Evolutionary conservation across 2,888 invertebrate genomes (phyloP).

Genomic region (Apodemia hepburni): DNA sequence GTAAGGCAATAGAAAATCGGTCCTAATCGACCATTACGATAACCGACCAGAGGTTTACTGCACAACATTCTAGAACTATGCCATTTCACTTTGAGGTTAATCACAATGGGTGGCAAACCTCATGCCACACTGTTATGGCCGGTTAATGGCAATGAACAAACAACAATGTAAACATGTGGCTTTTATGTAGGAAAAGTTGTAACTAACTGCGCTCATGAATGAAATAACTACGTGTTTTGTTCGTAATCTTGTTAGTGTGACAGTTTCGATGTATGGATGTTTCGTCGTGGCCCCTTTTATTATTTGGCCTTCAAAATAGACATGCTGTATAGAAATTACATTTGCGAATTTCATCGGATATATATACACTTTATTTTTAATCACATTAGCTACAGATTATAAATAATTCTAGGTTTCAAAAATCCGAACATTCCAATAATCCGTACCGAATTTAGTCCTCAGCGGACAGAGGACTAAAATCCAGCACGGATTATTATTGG

Average conservation of each 20-base stretch:
- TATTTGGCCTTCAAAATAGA: neutral
- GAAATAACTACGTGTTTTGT: conserved; percentile 14
- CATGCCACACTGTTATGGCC: conserved; percentile 31
- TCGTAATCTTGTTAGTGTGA: neutral
- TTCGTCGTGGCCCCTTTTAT: neutral
- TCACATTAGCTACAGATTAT: no score
- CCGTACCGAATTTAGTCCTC: no score
- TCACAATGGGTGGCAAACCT: conserved; percentile 36
- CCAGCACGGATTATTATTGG: no score
- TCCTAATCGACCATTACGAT: conserved; percentile 25
- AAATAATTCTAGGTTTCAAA: no score
- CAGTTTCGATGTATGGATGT: neutral
- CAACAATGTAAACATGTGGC: conserved; percentile 19
- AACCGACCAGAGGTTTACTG: conserved; percentile 25
- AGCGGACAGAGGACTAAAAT: no score
- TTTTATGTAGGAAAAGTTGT: conserved; percentile 13
- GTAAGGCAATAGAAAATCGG: conserved; percentile 18
- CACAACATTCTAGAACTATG: conserved; percentile 30
- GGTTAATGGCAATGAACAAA: conserved; percentile 30
- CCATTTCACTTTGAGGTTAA: conserved; percentile 37
- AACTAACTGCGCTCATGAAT: conserved; percentile 13
- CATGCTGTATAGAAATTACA: neutral
- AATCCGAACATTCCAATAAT: no score
- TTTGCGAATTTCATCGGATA: no score
- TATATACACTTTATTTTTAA: no score